Evolutionary conservation across 2,888 invertebrate species (phyloP), one percentile per base, ranked within the genome.

Genomic region (Leucophenga montana): DNA sequence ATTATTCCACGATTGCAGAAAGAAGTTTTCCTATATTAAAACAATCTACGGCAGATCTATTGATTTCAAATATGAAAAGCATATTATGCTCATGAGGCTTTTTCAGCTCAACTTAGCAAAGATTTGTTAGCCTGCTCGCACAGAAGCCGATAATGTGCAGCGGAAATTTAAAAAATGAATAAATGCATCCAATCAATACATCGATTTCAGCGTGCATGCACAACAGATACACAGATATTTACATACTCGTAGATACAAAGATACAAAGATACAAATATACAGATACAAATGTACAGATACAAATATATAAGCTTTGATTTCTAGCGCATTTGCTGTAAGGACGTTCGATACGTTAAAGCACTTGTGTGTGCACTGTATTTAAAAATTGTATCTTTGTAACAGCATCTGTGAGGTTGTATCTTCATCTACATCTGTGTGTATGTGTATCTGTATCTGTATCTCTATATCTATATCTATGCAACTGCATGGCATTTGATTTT

Each of bases 181-280:
- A 20, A n/a, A 56, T 9, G 16, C 3, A 56, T 13, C 14, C 57
- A 57, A 20, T 31, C 22, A 5, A 39, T 39, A 39, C 39, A 39
- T 11, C 1, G 39, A 39, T 39, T 39, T 39, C 39, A 27, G 4
- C 27, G 27, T 39, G 11, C 39, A 39, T 11, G 3, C 11, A 8
- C 39, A 39, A 39, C 8, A 39, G 8, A 39, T 39, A 39, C 4
- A 39, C 11, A 39, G 39, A 70, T 68, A 67, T 66, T 73, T 57
- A 66, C 56, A 68, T 27, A 27, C 4, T 3, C 27, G 50, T 46
- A 57, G 13, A 44, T 39, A 16, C 50, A 54, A 18, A 16, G 13
- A 31, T 14, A 61, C n/a, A n/a, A n/a, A 20, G 27, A 9, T 9
- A 59, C 75, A 66, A 67, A 53, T 33, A n/a, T n/a, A n/a, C n/a